A percentile compares a stretch with the other conserved stretches of the same genome.
Evolutionary conservation across 2,797 vertebrate genomes (phyloP).

Genomic region (Rhinella marina): DNA sequence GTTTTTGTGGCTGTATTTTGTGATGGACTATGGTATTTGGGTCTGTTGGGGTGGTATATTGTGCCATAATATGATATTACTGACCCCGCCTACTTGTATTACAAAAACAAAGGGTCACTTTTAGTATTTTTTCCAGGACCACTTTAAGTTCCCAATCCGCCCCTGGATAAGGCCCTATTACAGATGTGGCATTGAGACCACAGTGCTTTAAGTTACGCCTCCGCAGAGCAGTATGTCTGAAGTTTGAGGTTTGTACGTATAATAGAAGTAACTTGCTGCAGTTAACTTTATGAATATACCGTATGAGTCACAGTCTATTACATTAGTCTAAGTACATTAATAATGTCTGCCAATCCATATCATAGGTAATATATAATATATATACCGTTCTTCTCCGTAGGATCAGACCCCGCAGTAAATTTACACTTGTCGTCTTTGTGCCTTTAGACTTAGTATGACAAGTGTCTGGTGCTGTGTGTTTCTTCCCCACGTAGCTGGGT

Average conservation of each 20-base stretch:
- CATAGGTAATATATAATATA: background rate
- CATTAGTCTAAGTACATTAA: background rate
- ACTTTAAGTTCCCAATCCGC: no score
- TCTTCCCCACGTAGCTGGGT: background rate
- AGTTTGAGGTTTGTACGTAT: background rate
- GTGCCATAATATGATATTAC: no score
- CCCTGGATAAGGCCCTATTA: background rate
- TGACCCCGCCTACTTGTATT: no score
- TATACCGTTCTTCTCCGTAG: constrained; percentile 10
- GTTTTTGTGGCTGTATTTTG: no score
- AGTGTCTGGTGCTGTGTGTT: background rate
- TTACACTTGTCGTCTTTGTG: constrained; percentile 1
- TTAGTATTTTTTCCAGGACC: no score
- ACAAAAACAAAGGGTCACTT: no score
- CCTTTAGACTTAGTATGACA: constrained; percentile 12
- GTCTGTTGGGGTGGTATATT: no score
- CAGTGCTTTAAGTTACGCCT: background rate
- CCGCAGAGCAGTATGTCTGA: background rate
- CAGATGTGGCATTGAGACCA: background rate
- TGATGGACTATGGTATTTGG: no score
- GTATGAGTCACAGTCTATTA: background rate
- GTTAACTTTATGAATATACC: background rate
- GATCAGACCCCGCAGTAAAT: constrained; percentile 10
- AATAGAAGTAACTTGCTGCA: background rate
- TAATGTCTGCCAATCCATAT: constrained; percentile 17